Evolutionary conservation across 2,797 vertebrate genomes (phyloP), one percentile per base, ranked within the genome.

Genomic region (Paratrypauchen microcephalus): DNA sequence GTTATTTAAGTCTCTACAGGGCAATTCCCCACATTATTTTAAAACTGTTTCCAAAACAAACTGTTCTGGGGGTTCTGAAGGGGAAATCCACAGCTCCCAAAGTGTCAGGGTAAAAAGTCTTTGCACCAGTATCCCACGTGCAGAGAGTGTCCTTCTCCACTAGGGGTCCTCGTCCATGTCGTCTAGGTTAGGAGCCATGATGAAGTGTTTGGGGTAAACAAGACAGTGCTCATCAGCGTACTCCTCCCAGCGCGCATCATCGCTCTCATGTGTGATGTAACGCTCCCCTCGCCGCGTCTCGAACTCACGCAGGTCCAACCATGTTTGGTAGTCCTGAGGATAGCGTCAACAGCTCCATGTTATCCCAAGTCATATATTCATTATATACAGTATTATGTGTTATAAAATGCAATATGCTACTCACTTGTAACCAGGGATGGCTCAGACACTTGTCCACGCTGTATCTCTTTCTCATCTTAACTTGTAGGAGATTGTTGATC

Each of bases 161-260:
- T 96, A 98, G 86, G 96, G 97, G 90, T 97, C 97, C 91, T 98
- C 97, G 66, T 99, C 98, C 95, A 98, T 99, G 89, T 98, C 97
- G n/a, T 99, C 97, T 70, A 96, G 93, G 84, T 98, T 98, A 52
- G 97, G 96, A 68, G 97, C 96, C 97, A 99, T 99, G 86, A 99
- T 98, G 88, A 99, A 99, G 88, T 99, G 98, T 88, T 98, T 95
- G 39, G 98, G 97, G 84, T 97, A 95, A 68, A 90, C 84, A 1
- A 99, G 96, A 74, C 94, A 92, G 92, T 97, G 95, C 72, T 96
- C 96, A 0, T 94, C 95, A 0, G 97, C 96, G 0, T 96, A 95
- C 87, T 96, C 95, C 87, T 99, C 96, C 98, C 97, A 99, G 71
- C 97, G 97, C 0, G 96, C 95, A 41, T 99, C 98, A 6, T 99